Evolutionary conservation across 2,113 vertebrate genomes (phyloP).

Genomic region (Gasterosteus nipponicus): DNA sequence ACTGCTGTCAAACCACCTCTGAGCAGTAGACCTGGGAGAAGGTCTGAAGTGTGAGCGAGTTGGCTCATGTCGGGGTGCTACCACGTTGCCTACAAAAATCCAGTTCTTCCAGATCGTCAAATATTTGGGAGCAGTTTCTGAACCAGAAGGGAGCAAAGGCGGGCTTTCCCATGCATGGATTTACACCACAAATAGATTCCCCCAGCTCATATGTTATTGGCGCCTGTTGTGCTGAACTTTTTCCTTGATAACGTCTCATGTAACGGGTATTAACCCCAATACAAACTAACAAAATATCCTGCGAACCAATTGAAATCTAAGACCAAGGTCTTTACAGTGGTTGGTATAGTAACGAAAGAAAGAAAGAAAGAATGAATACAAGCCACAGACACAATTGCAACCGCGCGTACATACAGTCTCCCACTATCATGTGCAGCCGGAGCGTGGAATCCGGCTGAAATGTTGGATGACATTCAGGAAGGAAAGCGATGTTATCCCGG

Average conservation of each 20-base stretch:
- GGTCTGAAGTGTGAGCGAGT: slow-evolving; percentile 25
- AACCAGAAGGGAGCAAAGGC: slow-evolving; percentile 35
- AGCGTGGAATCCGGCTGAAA: slow-evolving; percentile 69
- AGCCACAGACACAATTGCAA: background rate
- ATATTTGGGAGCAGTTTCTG: slow-evolving; percentile 20
- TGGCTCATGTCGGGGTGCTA: slow-evolving; percentile 24
- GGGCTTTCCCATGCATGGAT: slow-evolving; percentile 62
- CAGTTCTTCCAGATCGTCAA: slow-evolving; percentile 49
- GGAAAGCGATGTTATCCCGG: slow-evolving; percentile 78
- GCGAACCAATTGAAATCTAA: slow-evolving; percentile 6
- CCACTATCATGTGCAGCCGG: slow-evolving; percentile 46
- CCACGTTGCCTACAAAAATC: slow-evolving; percentile 24
- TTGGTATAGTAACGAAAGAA: background rate
- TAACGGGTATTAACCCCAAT: background rate
- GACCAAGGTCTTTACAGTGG: background rate
- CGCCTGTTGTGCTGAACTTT: slow-evolving; percentile 37
- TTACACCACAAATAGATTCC: slow-evolving; percentile 59
- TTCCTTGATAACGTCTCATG: slow-evolving; percentile 51
- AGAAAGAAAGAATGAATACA: background rate
- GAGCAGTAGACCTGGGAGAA: slow-evolving; percentile 12
- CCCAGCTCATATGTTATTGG: slow-evolving; percentile 49
- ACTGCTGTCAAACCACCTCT: slow-evolving; percentile 10
- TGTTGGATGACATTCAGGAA: slow-evolving; percentile 74
- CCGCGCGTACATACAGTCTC: slow-evolving; percentile 1
- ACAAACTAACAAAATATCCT: slow-evolving; percentile 37